Evolutionary conservation across 1,140 invertebrate genomes (phyloP), one percentile per base, ranked within the genome.

Genomic region (Drosophila murphyi): DNA sequence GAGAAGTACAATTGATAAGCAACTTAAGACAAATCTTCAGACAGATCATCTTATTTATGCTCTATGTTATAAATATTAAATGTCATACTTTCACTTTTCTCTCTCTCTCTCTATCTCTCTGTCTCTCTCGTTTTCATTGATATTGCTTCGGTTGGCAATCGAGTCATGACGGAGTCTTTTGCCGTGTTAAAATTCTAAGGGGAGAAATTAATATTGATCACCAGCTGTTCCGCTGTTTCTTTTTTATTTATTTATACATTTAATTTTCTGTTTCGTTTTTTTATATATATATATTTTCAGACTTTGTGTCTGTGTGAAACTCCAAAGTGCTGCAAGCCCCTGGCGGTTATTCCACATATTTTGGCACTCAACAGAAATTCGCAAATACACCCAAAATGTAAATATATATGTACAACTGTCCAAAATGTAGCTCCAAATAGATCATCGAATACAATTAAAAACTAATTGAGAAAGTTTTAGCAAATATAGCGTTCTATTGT

Each of bases 401-500:
- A 12, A 7, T 54, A 48, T 37, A 45, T 29, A 48, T 57, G 39
- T 43, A 43, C 39, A 43, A n/a, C n/a, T 43, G 39, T 57, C 28
- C 12, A 29, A 31, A 43, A 37, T 63, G 10, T 12, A 28, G 52
- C 35, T 56, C 12, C 29, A 48, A 50, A 50, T 8, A 12, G 12
- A 47, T 34, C 60, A 28, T 29, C 35, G 64, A 70, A 48, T 57
- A 45, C 35, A 74, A 63, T 62, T 62, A 59, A 56, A 74, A 70
- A 57, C 57, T 43, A 74, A 62, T 70, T 56, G 28, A 69, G 28
- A 72, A 63, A 59, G 39, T 67, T 59, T 45, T 72, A 52, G 61
- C 61, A 72, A 72, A 67, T 70, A 73, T 60, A 61, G 71, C 65
- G 10, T 55, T 63, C 51, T 73, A 62, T 61, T 74, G 41, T 70